Conservation (phyloP, 2,888 invertebrate genomes). For the Calameuta filiformis region DNA sequence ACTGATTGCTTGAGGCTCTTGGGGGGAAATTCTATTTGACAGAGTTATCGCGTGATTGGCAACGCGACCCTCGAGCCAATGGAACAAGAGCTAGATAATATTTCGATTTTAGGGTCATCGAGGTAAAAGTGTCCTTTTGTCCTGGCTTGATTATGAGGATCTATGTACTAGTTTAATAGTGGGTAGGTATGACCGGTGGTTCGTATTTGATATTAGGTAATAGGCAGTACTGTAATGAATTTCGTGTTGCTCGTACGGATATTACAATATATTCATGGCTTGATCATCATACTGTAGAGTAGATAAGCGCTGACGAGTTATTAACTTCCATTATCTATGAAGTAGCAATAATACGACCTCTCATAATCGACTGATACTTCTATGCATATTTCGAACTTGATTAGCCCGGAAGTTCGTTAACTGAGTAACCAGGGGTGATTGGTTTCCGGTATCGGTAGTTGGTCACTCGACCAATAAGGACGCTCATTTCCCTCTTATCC, state of each 20-base stretch:
- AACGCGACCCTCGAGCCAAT: not conserved
- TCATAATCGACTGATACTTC: conserved; percentile 11
- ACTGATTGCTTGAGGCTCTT: not conserved
- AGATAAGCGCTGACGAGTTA: conserved; percentile 31
- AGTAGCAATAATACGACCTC: not conserved
- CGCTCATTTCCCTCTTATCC: not conserved
- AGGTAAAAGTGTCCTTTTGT: not conserved
- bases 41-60: not conserved
- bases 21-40: not conserved
- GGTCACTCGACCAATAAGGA: not conserved
- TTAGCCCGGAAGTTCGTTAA: conserved; percentile 2
- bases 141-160: not conserved
- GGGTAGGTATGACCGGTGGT: not conserved
- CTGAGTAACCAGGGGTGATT: not conserved
- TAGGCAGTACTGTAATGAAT: not conserved
- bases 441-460: not conserved
- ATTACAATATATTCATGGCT: not conserved
- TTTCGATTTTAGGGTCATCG: not conserved
- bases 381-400: conserved; percentile 1
- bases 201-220: not conserved
- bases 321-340: conserved; percentile 41
- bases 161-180: not conserved
- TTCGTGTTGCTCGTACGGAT: conserved; percentile 2
- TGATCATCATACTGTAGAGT: conserved; percentile 1
- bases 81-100: not conserved